Base-by-base conservation (phyloP, 2,888 invertebrate genomes). In the Omphaloscelis lunosa region DNA sequence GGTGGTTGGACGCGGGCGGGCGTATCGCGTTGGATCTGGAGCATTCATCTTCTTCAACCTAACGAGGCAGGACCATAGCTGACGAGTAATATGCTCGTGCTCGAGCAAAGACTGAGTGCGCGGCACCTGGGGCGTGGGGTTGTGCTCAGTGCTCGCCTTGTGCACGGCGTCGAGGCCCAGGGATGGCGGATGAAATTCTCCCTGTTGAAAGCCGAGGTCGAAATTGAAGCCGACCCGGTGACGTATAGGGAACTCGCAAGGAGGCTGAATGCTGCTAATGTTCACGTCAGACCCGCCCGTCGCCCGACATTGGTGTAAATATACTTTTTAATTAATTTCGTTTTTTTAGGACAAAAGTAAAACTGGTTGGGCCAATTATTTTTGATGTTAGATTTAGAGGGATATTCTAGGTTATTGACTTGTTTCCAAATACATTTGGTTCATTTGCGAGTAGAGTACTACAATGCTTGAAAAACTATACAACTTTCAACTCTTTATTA, bases 11-110 rank as follows among this genome's bases (percentile, higher is more conserved):
- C 88, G 94, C 88, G 92, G 93, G 86, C 92, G 91, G 83, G 92
- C 92, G 82, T 94, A 93, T 90, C 94, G 94, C 80, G 90, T 94
- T 73, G 93, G 94, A 79, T 95, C 94, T 84, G 96, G 96, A 84
- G 96, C 96, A 83, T 96, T 96, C 88, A 92, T 95, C 88, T 96
- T 95, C 93, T 95, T 95, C 92, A 96, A 96, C 90, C 89, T 96
- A 90, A 96, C 96, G 78, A 93, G 96, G 83, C 96, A 96, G 91
- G 96, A 96, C 89, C 93, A 96, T 89, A 96, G 96, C 96, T 96
- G 96, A 96, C 96, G 93, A 95, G 95, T 90, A 95, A 80, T 88
- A 96, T 96, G 96, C 96, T 96, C 96, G 95, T 96, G 51, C 92
- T 95, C 93, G 96, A 96, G 96, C 96, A 96, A 92, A 95, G 94